Evolutionary conservation across 2,113 vertebrate species (phyloP), one percentile per base, ranked within the genome.

Genomic region (Cinclus cinclus): DNA sequence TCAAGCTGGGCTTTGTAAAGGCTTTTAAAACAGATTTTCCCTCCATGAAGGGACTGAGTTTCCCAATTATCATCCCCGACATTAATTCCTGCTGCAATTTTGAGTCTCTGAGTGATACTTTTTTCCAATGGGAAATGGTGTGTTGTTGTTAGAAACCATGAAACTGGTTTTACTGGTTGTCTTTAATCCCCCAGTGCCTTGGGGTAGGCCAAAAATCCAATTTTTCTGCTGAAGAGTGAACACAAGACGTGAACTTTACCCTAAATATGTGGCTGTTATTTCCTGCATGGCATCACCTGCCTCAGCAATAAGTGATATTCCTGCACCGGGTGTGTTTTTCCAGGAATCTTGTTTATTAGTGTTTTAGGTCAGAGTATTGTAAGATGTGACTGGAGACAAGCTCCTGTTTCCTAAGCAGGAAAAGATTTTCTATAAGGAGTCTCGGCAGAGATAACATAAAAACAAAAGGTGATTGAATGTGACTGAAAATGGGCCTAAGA

Each of bases 401-500:
- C 27, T 63, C 49, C 31, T 0, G 1, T 49, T 82, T 28, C 58
- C 28, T 1, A 33, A 84, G 68, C 35, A 73, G 37, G 23, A 18
- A 70, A 73, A 65, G 62, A 76, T 94, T 92, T 83, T 73, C 75
- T 69, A 1, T 46, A 24, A 50, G 79, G 78, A 78, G 28, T 9
- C 0, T 5, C 9, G 42, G 42, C 55, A 59, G 80, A 63, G 73
- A 82, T 7, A 84, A 49, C 39, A 5, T 4, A 20, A 64, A 95
- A 96, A 95, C 91, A 95, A 93, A 76, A 94, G 55, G 39, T 59
- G 82, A 75, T 68, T 42, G 91, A 75, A 60, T 11, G 69, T 20
- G 65, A 41, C 47, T 59, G 15, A 83, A 91, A 91, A 59, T 3
- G 50, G 27, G 30, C 70, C 13, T 2, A 18, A 69, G 67, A 83